phyloP scores from a whole-genome alignment of 1,140 invertebrate genomes.

The Pseudomyrmex gracilis region DNA sequence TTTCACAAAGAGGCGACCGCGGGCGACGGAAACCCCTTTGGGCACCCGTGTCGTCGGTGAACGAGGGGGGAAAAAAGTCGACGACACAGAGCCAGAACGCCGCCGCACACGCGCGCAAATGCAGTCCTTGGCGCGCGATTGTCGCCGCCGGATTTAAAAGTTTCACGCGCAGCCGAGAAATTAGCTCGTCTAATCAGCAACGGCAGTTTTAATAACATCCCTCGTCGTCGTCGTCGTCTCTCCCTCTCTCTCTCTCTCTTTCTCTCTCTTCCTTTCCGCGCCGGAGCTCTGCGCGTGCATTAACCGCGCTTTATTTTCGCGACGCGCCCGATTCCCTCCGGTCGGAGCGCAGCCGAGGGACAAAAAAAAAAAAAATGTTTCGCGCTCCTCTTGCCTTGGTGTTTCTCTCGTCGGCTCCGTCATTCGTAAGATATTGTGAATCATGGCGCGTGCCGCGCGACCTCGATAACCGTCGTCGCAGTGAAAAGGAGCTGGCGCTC shows the following conservation, averaged over 20 bases:
- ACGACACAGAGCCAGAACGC: background rate
- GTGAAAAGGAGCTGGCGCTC: constrained; percentile 43
- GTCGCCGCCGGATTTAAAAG: constrained; percentile 64
- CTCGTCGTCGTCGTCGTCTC: too few relatives aligned
- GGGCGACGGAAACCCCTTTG: constrained; percentile 47
- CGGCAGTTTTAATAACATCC: constrained; percentile 58
- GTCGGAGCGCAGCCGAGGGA: constrained; percentile 15
- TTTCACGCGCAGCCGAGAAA: constrained; percentile 66
- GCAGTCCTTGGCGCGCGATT: background rate
- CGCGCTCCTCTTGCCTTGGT: constrained; percentile 16
- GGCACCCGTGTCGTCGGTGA: constrained; percentile 32
- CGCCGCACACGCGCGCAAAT: background rate
- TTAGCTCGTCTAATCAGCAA: constrained; percentile 71
- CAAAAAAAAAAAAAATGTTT: constrained; percentile 21
- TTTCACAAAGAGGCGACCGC: constrained; percentile 50
- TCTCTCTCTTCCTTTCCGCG: background rate
- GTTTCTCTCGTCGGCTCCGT: constrained; percentile 29
- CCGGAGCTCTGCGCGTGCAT: constrained; percentile 14
- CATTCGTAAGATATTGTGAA: constrained; percentile 70
- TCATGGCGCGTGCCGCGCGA: constrained; percentile 49
- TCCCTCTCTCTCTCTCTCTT: background rate
- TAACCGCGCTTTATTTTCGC: constrained; percentile 68
- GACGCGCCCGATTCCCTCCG: constrained; percentile 47
- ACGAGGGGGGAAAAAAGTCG: constrained; percentile 27
- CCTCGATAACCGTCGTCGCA: constrained; percentile 28